These are phyloP conservation scores for Danio jaintianensis DNA, from an alignment of 2,797 vertebrate species.

Conservation along the genomic window DNA sequence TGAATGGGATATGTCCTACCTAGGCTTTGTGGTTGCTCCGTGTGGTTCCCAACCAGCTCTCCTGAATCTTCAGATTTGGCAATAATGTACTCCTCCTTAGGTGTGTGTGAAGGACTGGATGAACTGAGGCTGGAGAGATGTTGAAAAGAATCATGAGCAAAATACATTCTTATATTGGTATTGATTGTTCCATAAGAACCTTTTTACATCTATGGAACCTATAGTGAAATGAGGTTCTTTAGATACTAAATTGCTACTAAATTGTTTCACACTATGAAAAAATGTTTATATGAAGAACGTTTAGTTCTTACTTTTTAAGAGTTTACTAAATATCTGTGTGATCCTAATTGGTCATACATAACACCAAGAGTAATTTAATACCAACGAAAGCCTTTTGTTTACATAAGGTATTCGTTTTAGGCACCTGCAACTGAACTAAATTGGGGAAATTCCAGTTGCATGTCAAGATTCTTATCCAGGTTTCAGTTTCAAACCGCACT, in stretches of 20 bases:
- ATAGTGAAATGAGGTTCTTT: no score
- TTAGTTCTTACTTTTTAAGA: no score
- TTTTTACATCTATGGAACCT: no score
- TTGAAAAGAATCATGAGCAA: slow-evolving; percentile 63
- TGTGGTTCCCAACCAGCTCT: slow-evolving; percentile 78
- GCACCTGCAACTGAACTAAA: neutral
- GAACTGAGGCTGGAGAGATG: slow-evolving; percentile 89
- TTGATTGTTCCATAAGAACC: no score
- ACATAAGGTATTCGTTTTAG: slow-evolving; percentile 2
- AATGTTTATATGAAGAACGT: no score
- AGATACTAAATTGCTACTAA: no score
- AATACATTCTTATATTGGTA: slow-evolving; percentile 27
- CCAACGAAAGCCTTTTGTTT: slow-evolving; percentile 6
- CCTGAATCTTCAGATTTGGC: slow-evolving; percentile 84
- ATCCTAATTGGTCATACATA: neutral
- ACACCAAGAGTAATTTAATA: neutral
- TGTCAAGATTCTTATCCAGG: slow-evolving; percentile 7
- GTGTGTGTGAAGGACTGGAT: slow-evolving; percentile 91
- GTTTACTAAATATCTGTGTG: slow-evolving; percentile 41
- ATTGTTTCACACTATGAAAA: no score
- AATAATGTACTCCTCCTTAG: slow-evolving; percentile 88
- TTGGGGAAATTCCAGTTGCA: slow-evolving; percentile 13
- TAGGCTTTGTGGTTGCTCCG: slow-evolving; percentile 83
- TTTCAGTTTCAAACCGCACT: slow-evolving; percentile 36
- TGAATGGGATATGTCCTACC: slow-evolving; percentile 59